Conservation (phyloP, 2,797 vertebrate species). For the Morus bassanus region DNA sequence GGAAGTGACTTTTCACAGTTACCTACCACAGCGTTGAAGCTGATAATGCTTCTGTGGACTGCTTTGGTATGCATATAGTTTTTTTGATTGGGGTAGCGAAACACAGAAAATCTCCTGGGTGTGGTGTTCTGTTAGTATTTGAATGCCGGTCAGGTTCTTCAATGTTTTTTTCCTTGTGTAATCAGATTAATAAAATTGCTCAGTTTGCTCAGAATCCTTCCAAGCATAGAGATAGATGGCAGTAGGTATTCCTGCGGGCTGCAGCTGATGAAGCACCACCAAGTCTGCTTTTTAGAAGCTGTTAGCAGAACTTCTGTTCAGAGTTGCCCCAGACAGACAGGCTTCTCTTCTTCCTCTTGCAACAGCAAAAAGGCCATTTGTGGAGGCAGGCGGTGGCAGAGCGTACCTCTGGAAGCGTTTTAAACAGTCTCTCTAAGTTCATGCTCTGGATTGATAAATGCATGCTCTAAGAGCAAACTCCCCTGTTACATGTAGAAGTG, state of each 20-base stretch:
- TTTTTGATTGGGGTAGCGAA: not conserved
- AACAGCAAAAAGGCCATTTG: not conserved
- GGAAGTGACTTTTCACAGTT: not conserved
- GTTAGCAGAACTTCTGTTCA: not conserved
- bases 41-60: not conserved
- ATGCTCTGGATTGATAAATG: not conserved
- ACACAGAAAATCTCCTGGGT: not conserved
- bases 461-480: not conserved
- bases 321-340: not conserved
- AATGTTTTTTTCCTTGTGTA: not conserved
- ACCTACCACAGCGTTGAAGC: not conserved
- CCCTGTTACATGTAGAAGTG: fast-evolving
- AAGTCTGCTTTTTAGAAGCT: not conserved
- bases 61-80: not conserved
- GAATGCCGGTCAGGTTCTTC: not conserved
- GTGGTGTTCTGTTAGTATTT: not conserved
- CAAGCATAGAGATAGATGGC: fast-evolving
- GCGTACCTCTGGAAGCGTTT: not conserved
- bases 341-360: not conserved
- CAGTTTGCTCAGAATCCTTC: not conserved
- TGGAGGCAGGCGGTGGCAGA: fast-evolving
- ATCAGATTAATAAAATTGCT: not conserved
- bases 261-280: not conserved
- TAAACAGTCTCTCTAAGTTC: not conserved
- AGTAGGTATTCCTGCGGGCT: not conserved